Evolutionary conservation across 1,140 invertebrate species (phyloP).

Genomic region (Chymomyza costata): DNA sequence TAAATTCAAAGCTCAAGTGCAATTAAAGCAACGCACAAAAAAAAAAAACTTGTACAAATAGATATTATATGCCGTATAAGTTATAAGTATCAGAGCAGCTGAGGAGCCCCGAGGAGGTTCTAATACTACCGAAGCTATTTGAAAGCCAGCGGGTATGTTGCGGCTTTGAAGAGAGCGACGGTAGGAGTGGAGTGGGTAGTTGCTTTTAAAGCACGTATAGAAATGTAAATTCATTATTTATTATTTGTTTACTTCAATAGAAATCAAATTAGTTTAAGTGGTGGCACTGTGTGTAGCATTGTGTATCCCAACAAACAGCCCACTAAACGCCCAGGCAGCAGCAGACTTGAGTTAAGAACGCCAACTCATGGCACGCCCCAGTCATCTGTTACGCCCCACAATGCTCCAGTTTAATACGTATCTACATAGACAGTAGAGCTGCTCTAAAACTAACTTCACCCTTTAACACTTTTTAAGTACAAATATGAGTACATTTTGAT

Average conservation of each 20-base stretch:
- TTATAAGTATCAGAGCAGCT: conserved; percentile 26
- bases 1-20: conserved; percentile 16
- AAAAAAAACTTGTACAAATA: conserved; percentile 7
- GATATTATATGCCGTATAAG: conserved; percentile 24
- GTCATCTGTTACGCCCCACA: background rate
- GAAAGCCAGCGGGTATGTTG: conserved; percentile 25
- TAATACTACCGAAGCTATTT: conserved; percentile 37
- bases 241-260: conserved; percentile 73
- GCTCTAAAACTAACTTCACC: too few species aligned
- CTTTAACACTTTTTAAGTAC: too few species aligned
- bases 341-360: too few species aligned
- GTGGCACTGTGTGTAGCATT: conserved; percentile 26
- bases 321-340: too few species aligned
- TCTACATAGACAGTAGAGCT: too few species aligned
- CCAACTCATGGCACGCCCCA: conserved; percentile 36
- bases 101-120: conserved; percentile 17
- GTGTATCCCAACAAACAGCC: conserved; percentile 12
- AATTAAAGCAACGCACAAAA: conserved; percentile 26
- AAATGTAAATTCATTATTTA: conserved; percentile 74
- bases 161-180: conserved; percentile 17
- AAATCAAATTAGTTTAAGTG: conserved; percentile 74
- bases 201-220: conserved; percentile 48
- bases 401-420: too few species aligned
- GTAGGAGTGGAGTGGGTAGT: conserved; percentile 13
- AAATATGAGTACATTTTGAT: too few species aligned